phyloP scores from a whole-genome alignment of 2,113 vertebrate genomes.

The Andinoacara biseriatus region DNA sequence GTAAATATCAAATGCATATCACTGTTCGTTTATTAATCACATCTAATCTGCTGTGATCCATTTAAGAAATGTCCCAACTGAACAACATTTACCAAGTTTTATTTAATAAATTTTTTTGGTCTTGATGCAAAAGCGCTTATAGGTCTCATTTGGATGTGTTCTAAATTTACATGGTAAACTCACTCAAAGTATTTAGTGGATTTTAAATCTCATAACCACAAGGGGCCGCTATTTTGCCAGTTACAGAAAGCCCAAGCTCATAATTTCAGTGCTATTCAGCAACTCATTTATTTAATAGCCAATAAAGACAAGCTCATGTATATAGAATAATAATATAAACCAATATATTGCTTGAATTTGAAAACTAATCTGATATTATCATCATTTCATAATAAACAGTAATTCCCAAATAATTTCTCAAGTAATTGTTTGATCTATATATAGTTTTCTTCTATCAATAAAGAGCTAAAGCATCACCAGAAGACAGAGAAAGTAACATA shows the following conservation, averaged over 20 bases:
- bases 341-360: neutral
- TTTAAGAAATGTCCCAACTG: neutral
- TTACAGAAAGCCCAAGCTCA: neutral
- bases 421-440: neutral
- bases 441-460: neutral
- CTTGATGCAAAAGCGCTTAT: neutral
- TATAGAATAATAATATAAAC: neutral
- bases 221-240: constrained; percentile 59
- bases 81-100: neutral
- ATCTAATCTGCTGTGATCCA: neutral
- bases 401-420: neutral
- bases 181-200: neutral
- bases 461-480: neutral
- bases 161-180: neutral
- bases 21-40: neutral
- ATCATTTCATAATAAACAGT: neutral
- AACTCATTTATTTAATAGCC: neutral
- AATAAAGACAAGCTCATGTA: neutral
- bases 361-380: neutral
- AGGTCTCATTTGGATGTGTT: neutral
- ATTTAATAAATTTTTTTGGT: neutral
- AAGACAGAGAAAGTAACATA: neutral
- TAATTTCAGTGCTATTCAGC: neutral
- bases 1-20: neutral
- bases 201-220: constrained; percentile 34